phyloP scores from a whole-genome alignment of 2,888 invertebrate species.

The Leptinotarsa tumamoca region DNA sequence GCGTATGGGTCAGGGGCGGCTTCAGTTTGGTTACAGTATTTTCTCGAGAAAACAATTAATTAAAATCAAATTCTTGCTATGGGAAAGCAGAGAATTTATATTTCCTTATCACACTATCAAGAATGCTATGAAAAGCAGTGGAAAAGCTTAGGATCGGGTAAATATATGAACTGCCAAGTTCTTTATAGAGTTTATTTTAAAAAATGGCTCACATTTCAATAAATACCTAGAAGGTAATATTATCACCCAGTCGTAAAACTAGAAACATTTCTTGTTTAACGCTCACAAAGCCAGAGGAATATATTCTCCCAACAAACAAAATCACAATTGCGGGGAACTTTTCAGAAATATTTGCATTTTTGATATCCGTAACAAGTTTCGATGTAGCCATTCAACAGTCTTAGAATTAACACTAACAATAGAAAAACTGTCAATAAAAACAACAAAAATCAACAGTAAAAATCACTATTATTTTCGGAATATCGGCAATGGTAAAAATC shows the following conservation, averaged over 20 bases:
- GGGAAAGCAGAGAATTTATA: no score
- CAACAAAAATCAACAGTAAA: conserved; percentile 45
- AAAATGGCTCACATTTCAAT: conserved; percentile 41
- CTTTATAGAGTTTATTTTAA: conserved; percentile 40
- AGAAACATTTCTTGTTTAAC: conserved; percentile 11
- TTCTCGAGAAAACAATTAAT: no score
- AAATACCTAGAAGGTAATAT: conserved; percentile 27
- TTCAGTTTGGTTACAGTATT: no score
- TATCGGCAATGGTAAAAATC: conserved; percentile 44
- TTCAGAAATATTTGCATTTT: not conserved
- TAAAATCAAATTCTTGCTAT: no score
- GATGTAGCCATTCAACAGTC: conserved; percentile 51
- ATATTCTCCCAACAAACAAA: conserved; percentile 16
- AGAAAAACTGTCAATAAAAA: conserved; percentile 43
- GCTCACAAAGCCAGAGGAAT: conserved; percentile 9
- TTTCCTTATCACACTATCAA: no score
- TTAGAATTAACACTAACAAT: conserved; percentile 43
- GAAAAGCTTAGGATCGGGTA: no score
- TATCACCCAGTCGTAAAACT: conserved; percentile 20
- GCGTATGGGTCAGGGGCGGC: no score
- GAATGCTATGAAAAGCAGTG: no score
- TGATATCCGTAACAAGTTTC: conserved; percentile 27
- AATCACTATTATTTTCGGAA: conserved; percentile 41
- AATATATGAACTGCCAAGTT: not conserved
- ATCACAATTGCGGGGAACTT: conserved; percentile 2